Base-by-base conservation (phyloP, 2,888 invertebrate genomes). In the Acronicta aceris region DNA sequence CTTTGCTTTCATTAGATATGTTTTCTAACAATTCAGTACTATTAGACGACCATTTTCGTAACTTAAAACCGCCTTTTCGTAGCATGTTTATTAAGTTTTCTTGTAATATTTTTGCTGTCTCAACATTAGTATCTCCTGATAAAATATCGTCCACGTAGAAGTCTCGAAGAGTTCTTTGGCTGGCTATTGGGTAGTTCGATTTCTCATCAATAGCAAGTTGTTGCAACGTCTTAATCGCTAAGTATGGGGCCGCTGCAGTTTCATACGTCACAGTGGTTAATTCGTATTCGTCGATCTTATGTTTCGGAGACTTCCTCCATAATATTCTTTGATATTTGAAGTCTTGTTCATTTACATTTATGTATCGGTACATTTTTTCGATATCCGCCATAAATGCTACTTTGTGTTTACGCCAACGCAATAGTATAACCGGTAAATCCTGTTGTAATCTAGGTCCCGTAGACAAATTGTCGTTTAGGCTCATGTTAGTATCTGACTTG, bases 31-130 rank as follows among this genome's bases (percentile, higher is more conserved):
- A 27, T 27, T 54, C 17, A 0, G 25, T 6, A 10, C 17, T 53
- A 9, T 59, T 25, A 16, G 53, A n/a, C 33, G 54, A 59, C 59
- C 54, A 59, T 45, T 54, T 59, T n/a, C 59, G 33, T 6, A 59
- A 21, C 0, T 54, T 41, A 12, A 47, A 59, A 4, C 59, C 59
- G 5, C 52, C 59, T 4, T 12, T 49, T 5, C 13, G 3, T 30
- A 59, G 5, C 42, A 59, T 27, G 2, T 6, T 0, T 38, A 54
- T 54, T 43, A 59, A 54, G 0, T 61, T 16, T 15, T 25, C 5
- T 10, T 49, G 33, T 7, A 61, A 13, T 8, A 36, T n/a, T 36
- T 51, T 51, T 21, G 41, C 46, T 9, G 13, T 5, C 10, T 46
- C 7, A 7, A 46, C 7, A 7, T 16, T 17, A 1, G 40, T n/a